Base-by-base conservation (phyloP, 2,888 invertebrate genomes). In the Mythimna lalbum region DNA sequence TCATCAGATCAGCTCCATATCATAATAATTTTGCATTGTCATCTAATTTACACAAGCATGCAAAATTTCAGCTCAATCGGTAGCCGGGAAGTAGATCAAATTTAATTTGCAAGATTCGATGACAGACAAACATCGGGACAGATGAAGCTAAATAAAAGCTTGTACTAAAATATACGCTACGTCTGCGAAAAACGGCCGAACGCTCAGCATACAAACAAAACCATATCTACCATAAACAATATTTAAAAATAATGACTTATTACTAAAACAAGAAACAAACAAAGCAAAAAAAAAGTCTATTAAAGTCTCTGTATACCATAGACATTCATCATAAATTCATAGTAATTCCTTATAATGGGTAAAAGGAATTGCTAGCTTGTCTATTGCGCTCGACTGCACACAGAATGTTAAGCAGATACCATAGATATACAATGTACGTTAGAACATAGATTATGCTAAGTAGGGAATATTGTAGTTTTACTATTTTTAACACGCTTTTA, bases 301-400 rank as follows among this genome's bases (percentile, higher is more conserved):
- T 63, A 76, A 59, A 53, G n/a, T 9, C 36, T 33, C 52, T 21
- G 4, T 56, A 17, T 27, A 53, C 62, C 53, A 31, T 31, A 65
- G 59, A 39, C 47, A 50, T 80, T 80, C 60, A 63, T 80, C 55
- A 76, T 80, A 76, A 80, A 80, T 65, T 66, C 71, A 57, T 27
- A 10, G 50, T 31, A 61, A 74, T 80, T 80, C 65, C 60, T 31
- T 63, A 19, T 76, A 71, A 80, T 76, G 21, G 52, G 10, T 57
- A 47, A 61, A 67, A 71, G 70, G 70, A 83, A 74, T 76, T 69
- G 56, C 70, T 39, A n/a, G 61, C 27, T 56, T 66, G 65, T 71
- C 33, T 70, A 14, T 31, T 10, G 49, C 66, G 71, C 65, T 60
- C n/a, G 14, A 78, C 36, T 71, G 71, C 47, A 65, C 62, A 6